Conservation (phyloP, 2,113 vertebrate species). For the Tachuris rubrigastra region DNA sequence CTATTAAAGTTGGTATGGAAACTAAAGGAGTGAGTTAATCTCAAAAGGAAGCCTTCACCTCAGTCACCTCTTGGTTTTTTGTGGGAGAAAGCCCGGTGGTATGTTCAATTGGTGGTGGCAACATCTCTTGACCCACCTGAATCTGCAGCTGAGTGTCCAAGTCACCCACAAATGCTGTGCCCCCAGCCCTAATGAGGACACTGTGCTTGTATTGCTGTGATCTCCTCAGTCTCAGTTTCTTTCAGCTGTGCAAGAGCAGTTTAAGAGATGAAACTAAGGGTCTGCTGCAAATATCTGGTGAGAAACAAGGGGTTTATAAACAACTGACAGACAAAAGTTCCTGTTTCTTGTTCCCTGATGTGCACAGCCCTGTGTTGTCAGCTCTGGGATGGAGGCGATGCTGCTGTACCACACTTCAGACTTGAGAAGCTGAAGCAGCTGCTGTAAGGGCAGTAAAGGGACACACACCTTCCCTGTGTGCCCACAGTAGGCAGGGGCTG, state of each 20-base stretch:
- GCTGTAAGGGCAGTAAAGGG: background rate
- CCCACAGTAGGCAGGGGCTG: background rate
- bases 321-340: background rate
- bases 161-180: too few relatives aligned
- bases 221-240: background rate
- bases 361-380: background rate
- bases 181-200: background rate
- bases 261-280: background rate
- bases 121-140: background rate
- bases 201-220: background rate
- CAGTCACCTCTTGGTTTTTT: background rate
- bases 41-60: background rate
- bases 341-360: background rate
- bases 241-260: background rate
- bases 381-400: background rate
- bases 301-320: background rate
- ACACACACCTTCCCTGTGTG: background rate
- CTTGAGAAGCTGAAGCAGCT: background rate
- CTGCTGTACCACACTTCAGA: background rate
- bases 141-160: background rate
- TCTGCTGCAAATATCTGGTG: background rate
- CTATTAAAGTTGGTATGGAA: background rate
- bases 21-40: background rate
- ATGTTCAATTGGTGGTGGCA: fast-evolving
- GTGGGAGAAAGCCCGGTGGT: background rate